phyloP scores from a whole-genome alignment of 2,888 invertebrate species.

The Parnassius smintheus region DNA sequence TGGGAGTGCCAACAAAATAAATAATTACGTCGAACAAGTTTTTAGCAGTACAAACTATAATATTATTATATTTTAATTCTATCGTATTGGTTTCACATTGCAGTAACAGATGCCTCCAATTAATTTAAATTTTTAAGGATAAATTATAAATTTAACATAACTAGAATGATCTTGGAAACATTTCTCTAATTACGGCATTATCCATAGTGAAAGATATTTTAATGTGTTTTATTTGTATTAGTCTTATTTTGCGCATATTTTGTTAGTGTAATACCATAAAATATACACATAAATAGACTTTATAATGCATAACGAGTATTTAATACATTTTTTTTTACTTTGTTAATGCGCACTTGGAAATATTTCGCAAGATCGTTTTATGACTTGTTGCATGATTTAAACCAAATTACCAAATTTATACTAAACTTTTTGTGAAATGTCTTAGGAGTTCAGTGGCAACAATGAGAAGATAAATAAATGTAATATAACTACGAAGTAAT shows the following conservation, averaged over 20 bases:
- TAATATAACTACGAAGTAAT: too few relatives aligned
- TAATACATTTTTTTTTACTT: slow-evolving; percentile 24
- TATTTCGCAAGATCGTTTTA: slow-evolving; percentile 24
- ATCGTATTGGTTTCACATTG: too few relatives aligned
- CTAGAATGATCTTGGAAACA: too few relatives aligned
- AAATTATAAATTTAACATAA: too few relatives aligned
- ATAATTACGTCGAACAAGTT: too few relatives aligned
- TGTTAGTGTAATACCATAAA: slow-evolving; percentile 18
- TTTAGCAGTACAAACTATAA: too few relatives aligned
- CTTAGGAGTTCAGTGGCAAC: too few relatives aligned
- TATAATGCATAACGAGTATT: slow-evolving; percentile 22
- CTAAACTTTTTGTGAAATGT: slow-evolving; percentile 12
- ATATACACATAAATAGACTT: slow-evolving; percentile 12
- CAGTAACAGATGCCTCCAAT: too few relatives aligned
- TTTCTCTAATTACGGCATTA: slow-evolving; percentile 11
- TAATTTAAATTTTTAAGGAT: too few relatives aligned
- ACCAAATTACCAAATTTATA: slow-evolving; percentile 21
- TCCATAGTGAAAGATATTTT: slow-evolving; percentile 16
- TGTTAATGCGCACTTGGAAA: slow-evolving; percentile 24
- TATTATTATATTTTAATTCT: too few relatives aligned
- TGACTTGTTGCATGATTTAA: slow-evolving; percentile 17
- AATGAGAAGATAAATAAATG: too few relatives aligned
- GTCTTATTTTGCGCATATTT: slow-evolving; percentile 11
- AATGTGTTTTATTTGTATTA: slow-evolving; percentile 11
- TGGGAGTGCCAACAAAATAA: too few relatives aligned